Percentiles rank a stretch among this genome's conserved stretches.
These are phyloP conservation scores for Tamias sibiricus DNA, from an alignment of 2,113 vertebrate species.

Conservation along the genomic window DNA sequence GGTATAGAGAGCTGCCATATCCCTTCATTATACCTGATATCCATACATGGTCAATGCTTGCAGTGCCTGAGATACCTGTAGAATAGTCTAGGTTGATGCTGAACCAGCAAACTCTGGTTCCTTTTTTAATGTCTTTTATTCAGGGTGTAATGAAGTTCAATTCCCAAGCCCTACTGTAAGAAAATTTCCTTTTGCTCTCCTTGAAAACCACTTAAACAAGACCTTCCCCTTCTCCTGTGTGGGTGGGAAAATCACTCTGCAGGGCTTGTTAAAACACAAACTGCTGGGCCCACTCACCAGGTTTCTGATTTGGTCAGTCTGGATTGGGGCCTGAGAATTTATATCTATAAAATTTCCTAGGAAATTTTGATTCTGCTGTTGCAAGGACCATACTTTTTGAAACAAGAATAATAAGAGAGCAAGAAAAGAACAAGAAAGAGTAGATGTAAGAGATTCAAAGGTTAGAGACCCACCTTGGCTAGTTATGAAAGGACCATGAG, in stretches of 20 bases:
- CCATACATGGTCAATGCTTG: neutral
- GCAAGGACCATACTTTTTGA: neutral
- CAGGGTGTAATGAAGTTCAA: neutral
- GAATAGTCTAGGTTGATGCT: neutral
- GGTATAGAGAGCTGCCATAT: neutral
- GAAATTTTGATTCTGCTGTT: neutral
- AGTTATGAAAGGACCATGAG: neutral
- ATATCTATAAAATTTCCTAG: neutral
- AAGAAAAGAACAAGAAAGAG: neutral
- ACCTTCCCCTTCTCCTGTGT: neutral
- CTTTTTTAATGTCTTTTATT: conserved; percentile 33
- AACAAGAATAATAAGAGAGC: neutral
- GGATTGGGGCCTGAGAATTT: neutral
- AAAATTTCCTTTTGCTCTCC: neutral
- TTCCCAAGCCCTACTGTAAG: neutral
- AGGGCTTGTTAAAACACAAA: neutral
- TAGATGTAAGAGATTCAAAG: neutral
- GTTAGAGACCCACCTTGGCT: neutral
- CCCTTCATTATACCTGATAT: neutral
- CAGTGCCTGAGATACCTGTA: neutral
- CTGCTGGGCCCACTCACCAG: neutral
- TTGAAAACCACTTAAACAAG: neutral
- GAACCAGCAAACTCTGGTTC: neutral
- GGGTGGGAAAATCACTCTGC: neutral
- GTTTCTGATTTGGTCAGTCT: neutral